Base-by-base conservation (phyloP, 2,888 invertebrate genomes). In the Liopterus haemorrhoidalis region DNA sequence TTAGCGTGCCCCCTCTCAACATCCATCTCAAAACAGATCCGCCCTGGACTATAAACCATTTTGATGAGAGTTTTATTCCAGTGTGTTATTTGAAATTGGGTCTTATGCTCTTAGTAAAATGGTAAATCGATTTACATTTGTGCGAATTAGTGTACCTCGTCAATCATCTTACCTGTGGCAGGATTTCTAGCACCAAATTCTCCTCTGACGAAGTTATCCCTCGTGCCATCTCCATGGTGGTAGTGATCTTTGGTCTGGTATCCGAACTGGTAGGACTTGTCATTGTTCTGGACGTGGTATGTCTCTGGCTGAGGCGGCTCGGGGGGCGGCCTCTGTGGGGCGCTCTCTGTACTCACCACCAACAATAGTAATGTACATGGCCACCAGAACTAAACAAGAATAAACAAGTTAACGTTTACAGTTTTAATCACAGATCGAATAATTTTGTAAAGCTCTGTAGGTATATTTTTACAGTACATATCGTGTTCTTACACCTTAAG, bases 221-320 rank as follows among this genome's bases (percentile, higher is more conserved):
- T 73, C 63, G 79, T 81, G 27, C 75, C 78, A 57, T 78, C 78
- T 21, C 82, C 81, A 51, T 69, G 71, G 63, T 85, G 85, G 63
- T 81, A 85, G 58, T 80, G 81, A 51, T 78, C 75, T 2, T 83
- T 85, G 57, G 75, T 73, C 61, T 83, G 82, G 57, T 79, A 81
- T 39, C 84, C 83, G 65, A 85, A 85, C 63, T 81, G 77, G 59
- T 77, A 86, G 14, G 84, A 82, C 60, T 85, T 85, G 68, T 85
- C 85, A 19, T 75, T 72, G 53, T 81, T 78, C 25, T 81, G 71
- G 46, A 74, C 73, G 57, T 82, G 82, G 57, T 78, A 81, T n/a
- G n/a, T n/a, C n/a, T n/a, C n/a, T n/a, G 25, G 25, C 11, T 24
- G 11, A 11, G 11, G 9, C 11, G 9, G 25, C 9, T 24, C 25